Conservation (phyloP, 2,888 invertebrate genomes). For the Acleris cristana region DNA sequence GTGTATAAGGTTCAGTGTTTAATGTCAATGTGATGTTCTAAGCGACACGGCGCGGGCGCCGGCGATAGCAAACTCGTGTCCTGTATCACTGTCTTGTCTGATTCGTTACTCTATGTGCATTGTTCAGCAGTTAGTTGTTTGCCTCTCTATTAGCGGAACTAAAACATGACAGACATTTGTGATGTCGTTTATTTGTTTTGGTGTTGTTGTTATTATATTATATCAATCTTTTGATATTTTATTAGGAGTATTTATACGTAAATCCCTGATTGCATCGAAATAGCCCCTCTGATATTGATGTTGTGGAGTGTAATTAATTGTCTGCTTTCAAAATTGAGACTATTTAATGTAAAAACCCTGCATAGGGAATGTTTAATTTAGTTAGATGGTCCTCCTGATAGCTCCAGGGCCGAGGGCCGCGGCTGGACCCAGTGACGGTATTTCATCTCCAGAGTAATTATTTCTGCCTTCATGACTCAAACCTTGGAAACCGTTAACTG, state of each 20-base stretch:
- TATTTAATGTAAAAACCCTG: constrained; percentile 64
- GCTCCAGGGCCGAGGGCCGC: constrained; percentile 68
- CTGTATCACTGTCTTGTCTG: constrained; percentile 80
- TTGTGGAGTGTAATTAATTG: constrained; percentile 70
- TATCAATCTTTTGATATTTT: constrained; percentile 62
- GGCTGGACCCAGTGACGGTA: constrained; percentile 66
- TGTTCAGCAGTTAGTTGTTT: constrained; percentile 77
- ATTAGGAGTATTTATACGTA: constrained; percentile 62
- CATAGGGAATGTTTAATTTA: constrained; percentile 72
- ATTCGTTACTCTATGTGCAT: constrained; percentile 80
- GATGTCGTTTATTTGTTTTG: constrained; percentile 78
- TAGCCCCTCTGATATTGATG: constrained; percentile 80
- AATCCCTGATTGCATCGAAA: constrained; percentile 77
- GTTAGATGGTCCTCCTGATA: constrained; percentile 78
- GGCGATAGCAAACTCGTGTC: constrained; percentile 76
- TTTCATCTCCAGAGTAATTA: constrained; percentile 66
- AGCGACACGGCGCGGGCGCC: constrained; percentile 52
- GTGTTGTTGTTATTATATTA: constrained; percentile 74
- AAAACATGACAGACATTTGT: constrained; percentile 72
- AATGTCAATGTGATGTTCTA: constrained; percentile 78
- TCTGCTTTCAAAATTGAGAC: constrained; percentile 60
- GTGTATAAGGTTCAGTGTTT: constrained; percentile 72
- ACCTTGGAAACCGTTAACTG: constrained; percentile 55
- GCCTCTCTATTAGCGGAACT: constrained; percentile 79
- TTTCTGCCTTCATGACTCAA: constrained; percentile 50